Evolutionary conservation across 53 echinoderm and acorn worm genomes (phyloP).

Genomic region (Temnopleurus reevesii): DNA sequence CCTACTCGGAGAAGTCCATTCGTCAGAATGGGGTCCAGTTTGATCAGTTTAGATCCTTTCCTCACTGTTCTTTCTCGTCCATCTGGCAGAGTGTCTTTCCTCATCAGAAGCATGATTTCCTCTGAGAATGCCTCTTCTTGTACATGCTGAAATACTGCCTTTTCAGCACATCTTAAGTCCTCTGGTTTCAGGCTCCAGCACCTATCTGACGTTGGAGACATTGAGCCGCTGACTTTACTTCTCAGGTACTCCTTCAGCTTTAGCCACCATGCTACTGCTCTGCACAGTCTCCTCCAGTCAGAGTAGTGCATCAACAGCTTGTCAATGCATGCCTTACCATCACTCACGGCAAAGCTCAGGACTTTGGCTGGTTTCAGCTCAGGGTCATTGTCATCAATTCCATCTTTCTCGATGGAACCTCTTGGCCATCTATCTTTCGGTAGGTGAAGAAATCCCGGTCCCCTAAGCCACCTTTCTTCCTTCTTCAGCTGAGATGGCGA

Average conservation of each 20-base stretch:
- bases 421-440: constrained; percentile 26
- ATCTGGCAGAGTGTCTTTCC: not conserved
- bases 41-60: not conserved
- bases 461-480: constrained; percentile 30
- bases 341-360: not conserved
- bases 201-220: not conserved
- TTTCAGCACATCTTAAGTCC: constrained; percentile 54
- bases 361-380: not conserved
- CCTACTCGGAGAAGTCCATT: constrained; percentile 48
- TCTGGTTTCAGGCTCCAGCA: not conserved
- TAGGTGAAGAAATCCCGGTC: constrained; percentile 49
- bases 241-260: constrained; percentile 43
- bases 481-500: not conserved
- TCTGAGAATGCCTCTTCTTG: constrained; percentile 47
- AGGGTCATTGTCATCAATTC: constrained; percentile 26
- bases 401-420: not conserved
- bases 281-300: constrained; percentile 48
- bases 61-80: not conserved
- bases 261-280: constrained; percentile 64
- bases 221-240: not conserved
- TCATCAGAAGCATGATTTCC: constrained; percentile 39
- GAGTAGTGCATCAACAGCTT: constrained; percentile 57
- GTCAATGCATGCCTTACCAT: not conserved
- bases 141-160: constrained; percentile 51
- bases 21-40: constrained; percentile 45